Evolutionary conservation across 2,888 invertebrate genomes (phyloP), one percentile per base, ranked within the genome.

Genomic region (Athalia cordata): DNA sequence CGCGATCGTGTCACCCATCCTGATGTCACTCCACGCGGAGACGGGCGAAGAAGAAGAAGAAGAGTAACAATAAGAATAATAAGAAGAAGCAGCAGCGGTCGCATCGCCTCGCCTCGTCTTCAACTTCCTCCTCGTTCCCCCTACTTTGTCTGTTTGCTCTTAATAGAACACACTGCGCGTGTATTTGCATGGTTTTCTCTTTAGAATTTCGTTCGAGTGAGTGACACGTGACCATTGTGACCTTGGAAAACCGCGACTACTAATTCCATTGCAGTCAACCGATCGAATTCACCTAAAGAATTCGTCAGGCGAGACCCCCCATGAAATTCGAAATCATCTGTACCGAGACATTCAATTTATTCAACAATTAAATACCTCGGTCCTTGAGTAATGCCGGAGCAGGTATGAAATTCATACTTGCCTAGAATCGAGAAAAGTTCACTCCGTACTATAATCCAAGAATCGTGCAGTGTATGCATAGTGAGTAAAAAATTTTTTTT

Each of bases 91-190:
- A 29, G 29, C 29, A 29, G 2, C 88, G 82, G 89, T 90, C 90
- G 91, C 92, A 91, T 92, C 92, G 91, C 91, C 92, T 91, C 91
- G 91, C 91, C 92, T 92, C 91, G 92, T 92, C 91, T 92, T 92
- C 13, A 29, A 8, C 61, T 9, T 79, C 77, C 29, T 29, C 29
- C 29, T 29, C 29, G 29, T 29, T 29, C 29, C 29, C 29, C 29
- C 29, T 29, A 29, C 29, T 29, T 29, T 68, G 29, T 47, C 82
- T 83, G 78, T 75, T 62, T 79, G 77, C 83, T 83, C 83, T 86
- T 87, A 87, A 87, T 87, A 88, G 87, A 87, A 87, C 52, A 57
- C 43, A 62, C 50, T 50, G 75, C 29, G 4, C 50, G 64, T 62
- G 64, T 75, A 75, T 75, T 75, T 75, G 75, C 75, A 75, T 64